Conservation (phyloP, 2,113 vertebrate species). For the Casuarius casuarius region DNA sequence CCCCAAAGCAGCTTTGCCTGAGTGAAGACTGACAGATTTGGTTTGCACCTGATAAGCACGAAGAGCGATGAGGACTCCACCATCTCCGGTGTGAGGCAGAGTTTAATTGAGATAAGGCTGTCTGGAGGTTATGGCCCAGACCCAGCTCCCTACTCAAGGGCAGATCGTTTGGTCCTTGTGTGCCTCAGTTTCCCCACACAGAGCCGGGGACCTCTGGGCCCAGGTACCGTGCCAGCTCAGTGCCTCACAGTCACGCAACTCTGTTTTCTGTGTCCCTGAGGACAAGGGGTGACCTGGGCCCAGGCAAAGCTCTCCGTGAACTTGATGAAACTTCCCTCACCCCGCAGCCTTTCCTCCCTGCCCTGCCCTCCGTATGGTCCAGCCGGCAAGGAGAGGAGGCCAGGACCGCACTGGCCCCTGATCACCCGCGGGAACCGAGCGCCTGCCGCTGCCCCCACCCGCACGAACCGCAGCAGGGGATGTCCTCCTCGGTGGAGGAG, state of each 20-base stretch:
- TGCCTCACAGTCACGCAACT: background rate
- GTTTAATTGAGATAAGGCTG: background rate
- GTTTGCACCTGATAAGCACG: too few relatives aligned
- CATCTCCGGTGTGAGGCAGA: background rate
- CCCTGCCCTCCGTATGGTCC: rapidly evolving
- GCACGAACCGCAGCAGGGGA: constrained; percentile 88
- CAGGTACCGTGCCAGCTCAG: background rate
- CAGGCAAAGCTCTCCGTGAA: background rate
- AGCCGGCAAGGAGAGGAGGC: background rate
- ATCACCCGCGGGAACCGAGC: rapidly evolving
- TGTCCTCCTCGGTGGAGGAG: constrained; percentile 81
- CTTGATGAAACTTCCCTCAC: rapidly evolving
- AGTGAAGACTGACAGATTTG: background rate
- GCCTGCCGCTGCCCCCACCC: rapidly evolving
- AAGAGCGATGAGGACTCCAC: too few relatives aligned
- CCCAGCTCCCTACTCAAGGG: background rate
- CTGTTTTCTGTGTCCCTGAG: background rate
- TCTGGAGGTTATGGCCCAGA: background rate
- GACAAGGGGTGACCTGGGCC: background rate
- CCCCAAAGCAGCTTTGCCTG: background rate
- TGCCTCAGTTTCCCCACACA: background rate
- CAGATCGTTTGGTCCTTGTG: background rate
- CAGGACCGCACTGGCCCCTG: background rate
- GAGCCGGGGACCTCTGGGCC: background rate
- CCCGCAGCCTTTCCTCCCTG: rapidly evolving